A percentile compares a stretch with the other conserved stretches of the same genome.
These are phyloP conservation scores for Bathynomus jamesi DNA, from an alignment of 1,140 invertebrate species.

Conservation along the genomic window DNA sequence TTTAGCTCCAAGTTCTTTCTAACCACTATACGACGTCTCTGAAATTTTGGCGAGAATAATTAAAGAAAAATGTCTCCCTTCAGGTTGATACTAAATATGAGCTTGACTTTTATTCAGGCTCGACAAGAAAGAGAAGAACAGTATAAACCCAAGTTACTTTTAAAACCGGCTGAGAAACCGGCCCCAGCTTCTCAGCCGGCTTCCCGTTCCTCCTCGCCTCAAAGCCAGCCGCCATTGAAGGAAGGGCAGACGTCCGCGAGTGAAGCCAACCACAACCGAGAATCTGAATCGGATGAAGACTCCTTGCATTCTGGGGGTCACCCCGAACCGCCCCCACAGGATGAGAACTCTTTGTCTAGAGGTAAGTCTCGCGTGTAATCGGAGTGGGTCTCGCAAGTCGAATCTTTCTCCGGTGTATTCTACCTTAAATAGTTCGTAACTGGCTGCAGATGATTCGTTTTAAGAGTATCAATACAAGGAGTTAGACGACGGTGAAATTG, in stretches of 20 bases:
- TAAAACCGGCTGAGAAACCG: slow-evolving; percentile 36
- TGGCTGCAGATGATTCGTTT: no score
- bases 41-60: no score
- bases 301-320: slow-evolving; percentile 17
- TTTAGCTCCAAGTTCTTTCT: no score
- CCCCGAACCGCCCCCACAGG: background rate
- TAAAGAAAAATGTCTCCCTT: no score
- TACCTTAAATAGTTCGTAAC: no score
- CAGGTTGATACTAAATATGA: no score
- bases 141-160: slow-evolving; percentile 59
- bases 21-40: no score
- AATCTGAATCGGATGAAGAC: slow-evolving; percentile 21
- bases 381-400: no score
- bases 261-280: background rate
- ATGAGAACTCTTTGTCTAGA: background rate
- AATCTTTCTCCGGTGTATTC: no score
- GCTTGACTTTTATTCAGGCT: slow-evolving; percentile 45
- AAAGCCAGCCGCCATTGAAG: slow-evolving; percentile 6
- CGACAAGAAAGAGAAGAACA: slow-evolving; percentile 69
- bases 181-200: slow-evolving; percentile 6
- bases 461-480: no score
- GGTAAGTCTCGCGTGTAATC: background rate
- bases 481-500: no score
- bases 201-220: slow-evolving; percentile 13
- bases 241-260: background rate